Evolutionary conservation across 1,140 invertebrate genomes (phyloP), one percentile per base, ranked within the genome.

Genomic region (Rhagoletis pomonella): DNA sequence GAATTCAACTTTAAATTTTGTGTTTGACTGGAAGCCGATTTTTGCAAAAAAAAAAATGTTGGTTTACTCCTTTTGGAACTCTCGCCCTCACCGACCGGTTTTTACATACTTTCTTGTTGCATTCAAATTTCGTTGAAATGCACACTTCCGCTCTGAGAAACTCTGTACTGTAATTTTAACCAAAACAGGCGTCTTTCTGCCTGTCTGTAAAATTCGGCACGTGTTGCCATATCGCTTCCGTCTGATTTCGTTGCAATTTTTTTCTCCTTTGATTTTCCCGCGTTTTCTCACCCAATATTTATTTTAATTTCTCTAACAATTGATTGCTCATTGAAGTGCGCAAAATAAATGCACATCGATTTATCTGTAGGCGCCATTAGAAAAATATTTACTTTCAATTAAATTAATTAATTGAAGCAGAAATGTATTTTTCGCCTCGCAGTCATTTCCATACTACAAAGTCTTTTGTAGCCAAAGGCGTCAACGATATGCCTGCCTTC

Each of bases 311-410:
- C 5, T 81, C 42, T 55, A 81, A 55, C 47, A 81, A 55, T 55
- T 81, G 73, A 81, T 58, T 81, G n/a, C 9, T 0, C 50, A 47
- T 58, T 55, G 73, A 58, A 29, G 5, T 47, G 12, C 19, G 0
- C 9, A 81, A 55, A 47, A 81, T 81, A 58, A 73, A 73, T 81
- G 3, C 9, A 55, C n/a, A 3, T 19, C n/a, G 1, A 58, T n/a
- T 29, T 6, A 17, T 4, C 44, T 29, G 5, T 81, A 81, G 73
- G 73, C 47, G 73, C 73, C 50, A 29, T 55, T 81, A 81, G 50
- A 55, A 9, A 81, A 81, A 81, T 81, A 55, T 81, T 81, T 81
- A 81, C 73, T 81, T 81, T 81, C 47, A 81, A 81, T 81, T 81
- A 55, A 55, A 55, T 55, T 55, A 81, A 81, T 81, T 81, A 81